A percentile compares a stretch with the other conserved stretches of the same genome.
Evolutionary conservation across 2,113 vertebrate species (phyloP).

Genomic region (Oryzias celebensis): DNA sequence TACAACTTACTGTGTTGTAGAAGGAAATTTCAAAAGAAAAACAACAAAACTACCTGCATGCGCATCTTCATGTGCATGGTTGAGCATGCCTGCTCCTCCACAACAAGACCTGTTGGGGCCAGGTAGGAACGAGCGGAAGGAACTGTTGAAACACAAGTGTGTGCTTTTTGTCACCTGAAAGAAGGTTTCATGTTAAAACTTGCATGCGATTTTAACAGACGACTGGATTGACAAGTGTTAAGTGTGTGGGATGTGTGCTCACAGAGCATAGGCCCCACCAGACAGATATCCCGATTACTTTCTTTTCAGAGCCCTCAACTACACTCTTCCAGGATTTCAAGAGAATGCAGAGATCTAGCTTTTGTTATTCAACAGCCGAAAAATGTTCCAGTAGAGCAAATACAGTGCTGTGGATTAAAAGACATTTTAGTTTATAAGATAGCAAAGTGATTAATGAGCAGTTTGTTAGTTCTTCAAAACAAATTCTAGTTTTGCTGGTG

Average conservation of each 20-base stretch:
- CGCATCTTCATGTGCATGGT: slow-evolving; percentile 13
- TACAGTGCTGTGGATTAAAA: neutral
- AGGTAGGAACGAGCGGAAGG: slow-evolving; percentile 48
- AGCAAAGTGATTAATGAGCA: slow-evolving; percentile 11
- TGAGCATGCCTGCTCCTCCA: slow-evolving; percentile 63
- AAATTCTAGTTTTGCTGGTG: neutral
- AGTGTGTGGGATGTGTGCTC: slow-evolving; percentile 18
- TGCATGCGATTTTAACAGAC: slow-evolving; percentile 48
- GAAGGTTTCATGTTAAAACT: slow-evolving; percentile 64
- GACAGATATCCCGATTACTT: slow-evolving; percentile 68
- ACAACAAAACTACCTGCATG: neutral
- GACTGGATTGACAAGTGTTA: slow-evolving; percentile 45
- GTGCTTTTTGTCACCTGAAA: slow-evolving; percentile 59
- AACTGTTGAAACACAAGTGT: slow-evolving; percentile 54
- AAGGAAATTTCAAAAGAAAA: neutral
- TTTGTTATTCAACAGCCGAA: slow-evolving; percentile 1
- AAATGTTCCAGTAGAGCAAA: neutral
- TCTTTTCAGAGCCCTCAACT: slow-evolving; percentile 49
- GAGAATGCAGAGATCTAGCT: slow-evolving; percentile 15
- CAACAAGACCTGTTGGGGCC: slow-evolving; percentile 51
- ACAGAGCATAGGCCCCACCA: slow-evolving; percentile 46
- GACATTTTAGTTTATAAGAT: neutral
- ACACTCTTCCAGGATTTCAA: slow-evolving; percentile 33
- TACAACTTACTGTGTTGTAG: no score
- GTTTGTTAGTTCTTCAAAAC: slow-evolving; percentile 1